These are phyloP conservation scores for Entomyzon cyanotis DNA, from an alignment of 2,113 vertebrate genomes.

Conservation along the genomic window DNA sequence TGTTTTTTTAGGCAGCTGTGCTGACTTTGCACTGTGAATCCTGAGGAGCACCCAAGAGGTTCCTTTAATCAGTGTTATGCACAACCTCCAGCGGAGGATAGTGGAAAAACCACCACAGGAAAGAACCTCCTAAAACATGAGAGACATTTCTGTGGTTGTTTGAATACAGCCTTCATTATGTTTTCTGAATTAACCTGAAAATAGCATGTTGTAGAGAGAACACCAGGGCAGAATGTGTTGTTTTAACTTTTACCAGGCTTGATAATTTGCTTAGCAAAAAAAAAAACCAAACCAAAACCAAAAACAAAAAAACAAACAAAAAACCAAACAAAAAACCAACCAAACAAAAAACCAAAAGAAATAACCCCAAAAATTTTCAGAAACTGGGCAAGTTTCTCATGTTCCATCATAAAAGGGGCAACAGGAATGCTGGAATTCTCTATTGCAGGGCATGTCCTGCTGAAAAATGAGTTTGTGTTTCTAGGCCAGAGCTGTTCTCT, in stretches of 20 bases:
- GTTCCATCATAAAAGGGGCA: background rate
- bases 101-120: background rate
- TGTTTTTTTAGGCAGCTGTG: background rate
- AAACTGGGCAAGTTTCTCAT: background rate
- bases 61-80: background rate
- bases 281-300: too few relatives aligned
- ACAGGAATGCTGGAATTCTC: background rate
- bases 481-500: background rate
- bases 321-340: too few relatives aligned
- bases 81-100: background rate
- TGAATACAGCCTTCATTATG: background rate
- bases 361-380: background rate
- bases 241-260: background rate
- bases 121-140: background rate
- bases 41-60: background rate
- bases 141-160: background rate
- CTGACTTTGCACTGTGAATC: background rate
- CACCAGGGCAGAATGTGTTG: accelerated
- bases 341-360: too few relatives aligned
- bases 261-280: background rate
- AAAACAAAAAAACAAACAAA: too few relatives aligned
- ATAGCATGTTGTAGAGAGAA: background rate
- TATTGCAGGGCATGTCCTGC: background rate
- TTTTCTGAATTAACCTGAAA: background rate
- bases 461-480: background rate